Evolutionary conservation across 2,797 vertebrate genomes (phyloP), one percentile per base, ranked within the genome.

Genomic region (Pygocentrus nattereri): DNA sequence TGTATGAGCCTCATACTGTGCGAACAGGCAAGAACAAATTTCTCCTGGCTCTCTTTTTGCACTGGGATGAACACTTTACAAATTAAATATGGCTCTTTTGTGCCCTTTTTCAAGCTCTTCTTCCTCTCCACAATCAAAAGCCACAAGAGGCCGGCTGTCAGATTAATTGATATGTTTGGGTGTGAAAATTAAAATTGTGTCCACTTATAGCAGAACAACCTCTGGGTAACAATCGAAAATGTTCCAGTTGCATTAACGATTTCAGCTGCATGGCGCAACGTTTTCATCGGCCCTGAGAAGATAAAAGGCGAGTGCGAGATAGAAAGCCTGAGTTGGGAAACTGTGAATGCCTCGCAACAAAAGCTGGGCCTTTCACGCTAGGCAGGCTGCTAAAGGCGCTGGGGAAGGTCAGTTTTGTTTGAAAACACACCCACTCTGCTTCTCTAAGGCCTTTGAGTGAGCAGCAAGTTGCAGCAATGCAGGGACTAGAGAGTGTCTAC

Each of bases 21-120:
- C 90, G 86, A 87, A 90, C 91, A 91, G 90, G 89, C 90, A 92
- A 89, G 90, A 89, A 95, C 94, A 95, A 93, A 95, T 95, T 93
- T 94, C 88, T 90, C 82, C 84, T 85, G 89, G 89, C 91, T 89
- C 88, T 90, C 92, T 91, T 71, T 34, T 62, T 4, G 41, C 54
- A 67, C 18, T 7, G 21, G 68, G 89, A 89, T 88, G 68, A 83
- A 61, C 41, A 49, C 52, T 61, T 41, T n/a, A n/a, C n/a, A 34
- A 58, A 70, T 77, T 65, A 77, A 87, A 84, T 78, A 65, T 68
- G 79, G 49, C 83, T 62, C 82, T 88, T 86, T 93, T 92, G 86
- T 89, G 80, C 25, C 44, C 70, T 7, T 68, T 77, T 87, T 80
- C 78, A 61, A 81, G 81, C 44, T 49, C 56, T 78, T 85, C 56